Conservation (phyloP, 2,888 invertebrate genomes). For the Acrobasis repandana region DNA sequence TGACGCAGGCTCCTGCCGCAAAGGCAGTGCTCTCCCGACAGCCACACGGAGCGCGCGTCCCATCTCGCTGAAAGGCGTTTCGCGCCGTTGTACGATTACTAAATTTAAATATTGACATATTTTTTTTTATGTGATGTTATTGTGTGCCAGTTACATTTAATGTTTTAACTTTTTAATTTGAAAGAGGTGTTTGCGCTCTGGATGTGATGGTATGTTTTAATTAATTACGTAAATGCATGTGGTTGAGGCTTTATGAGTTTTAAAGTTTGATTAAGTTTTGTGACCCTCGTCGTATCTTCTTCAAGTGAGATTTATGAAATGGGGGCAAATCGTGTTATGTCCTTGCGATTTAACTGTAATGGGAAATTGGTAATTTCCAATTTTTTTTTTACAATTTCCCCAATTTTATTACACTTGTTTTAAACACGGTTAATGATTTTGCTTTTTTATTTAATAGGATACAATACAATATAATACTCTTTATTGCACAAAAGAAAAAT, state of each 20-base stretch:
- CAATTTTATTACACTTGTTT: too few relatives aligned
- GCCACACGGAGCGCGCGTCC: slow-evolving; percentile 56
- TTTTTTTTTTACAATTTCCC: too few relatives aligned
- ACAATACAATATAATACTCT: too few relatives aligned
- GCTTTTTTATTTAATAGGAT: too few relatives aligned
- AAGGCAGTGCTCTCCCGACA: slow-evolving; percentile 66
- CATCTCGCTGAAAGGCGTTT: slow-evolving; percentile 29
- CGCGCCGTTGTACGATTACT: slow-evolving; percentile 36
- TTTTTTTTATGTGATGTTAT: slow-evolving; percentile 21
- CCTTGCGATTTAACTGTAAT: neutral
- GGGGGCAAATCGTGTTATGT: neutral
- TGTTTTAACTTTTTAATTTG: slow-evolving; percentile 15
- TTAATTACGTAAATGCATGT: slow-evolving; percentile 13
- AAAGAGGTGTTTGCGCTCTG: neutral
- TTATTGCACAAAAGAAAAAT: too few relatives aligned
- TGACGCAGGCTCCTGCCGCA: slow-evolving; percentile 80
- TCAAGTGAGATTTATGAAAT: neutral
- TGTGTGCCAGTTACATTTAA: slow-evolving; percentile 21
- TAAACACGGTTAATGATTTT: too few relatives aligned
- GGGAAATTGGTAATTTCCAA: too few relatives aligned
- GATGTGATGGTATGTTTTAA: slow-evolving; percentile 22
- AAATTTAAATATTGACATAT: slow-evolving; percentile 29
- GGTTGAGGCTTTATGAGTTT: neutral
- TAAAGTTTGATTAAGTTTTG: slow-evolving; percentile 3
- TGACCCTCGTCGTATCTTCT: neutral